Evolutionary conservation across 2,113 vertebrate species (phyloP).

Genomic region (Phainopepla nitens): DNA sequence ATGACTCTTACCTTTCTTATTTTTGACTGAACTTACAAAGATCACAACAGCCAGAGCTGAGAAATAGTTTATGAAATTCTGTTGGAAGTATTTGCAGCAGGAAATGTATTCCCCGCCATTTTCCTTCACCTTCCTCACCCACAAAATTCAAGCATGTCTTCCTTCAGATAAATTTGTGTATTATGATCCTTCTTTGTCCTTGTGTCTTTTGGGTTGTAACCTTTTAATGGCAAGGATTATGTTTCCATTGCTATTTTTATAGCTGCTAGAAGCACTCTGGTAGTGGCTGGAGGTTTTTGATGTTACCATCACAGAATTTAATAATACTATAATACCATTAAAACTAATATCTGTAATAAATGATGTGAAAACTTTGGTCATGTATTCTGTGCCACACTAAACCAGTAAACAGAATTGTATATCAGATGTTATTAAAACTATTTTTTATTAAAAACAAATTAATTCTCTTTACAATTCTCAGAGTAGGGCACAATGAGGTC

Average conservation of each 20-base stretch:
- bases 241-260: background rate
- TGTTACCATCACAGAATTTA: background rate
- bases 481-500: slow-evolving; percentile 98
- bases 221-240: background rate
- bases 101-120: background rate
- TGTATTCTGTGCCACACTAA: background rate
- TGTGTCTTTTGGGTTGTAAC: background rate
- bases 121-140: background rate
- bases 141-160: background rate
- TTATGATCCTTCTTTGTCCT: background rate
- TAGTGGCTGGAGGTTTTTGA: background rate
- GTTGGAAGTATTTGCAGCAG: background rate
- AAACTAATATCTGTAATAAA: slow-evolving; percentile 13
- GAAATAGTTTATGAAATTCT: background rate
- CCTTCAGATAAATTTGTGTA: background rate
- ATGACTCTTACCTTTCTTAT: background rate
- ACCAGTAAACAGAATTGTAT: background rate
- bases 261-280: background rate
- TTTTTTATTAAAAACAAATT: background rate
- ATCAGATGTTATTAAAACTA: slow-evolving; percentile 7
- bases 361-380: background rate
- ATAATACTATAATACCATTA: background rate
- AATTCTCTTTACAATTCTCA: slow-evolving; percentile 48
- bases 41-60: background rate
- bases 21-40: background rate